Conservation (phyloP, 2,113 vertebrate genomes). For the Lepus timidus region DNA sequence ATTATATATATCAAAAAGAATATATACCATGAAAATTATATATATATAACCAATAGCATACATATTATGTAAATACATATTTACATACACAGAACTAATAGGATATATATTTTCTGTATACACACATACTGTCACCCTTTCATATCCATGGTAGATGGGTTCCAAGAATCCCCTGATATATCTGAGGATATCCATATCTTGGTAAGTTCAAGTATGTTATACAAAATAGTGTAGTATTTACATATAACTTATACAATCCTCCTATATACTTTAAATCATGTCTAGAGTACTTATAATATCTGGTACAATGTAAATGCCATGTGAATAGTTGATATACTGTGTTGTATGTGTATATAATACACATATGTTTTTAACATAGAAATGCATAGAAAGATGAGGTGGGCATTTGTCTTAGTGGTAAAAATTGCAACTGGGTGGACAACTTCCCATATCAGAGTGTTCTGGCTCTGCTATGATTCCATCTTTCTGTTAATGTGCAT, state of each 20-base stretch:
- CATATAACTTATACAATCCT: background rate
- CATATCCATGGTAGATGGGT: background rate
- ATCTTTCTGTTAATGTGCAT: too few relatives aligned
- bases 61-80: background rate
- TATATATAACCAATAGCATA: background rate
- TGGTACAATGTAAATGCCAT: background rate
- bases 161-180: background rate
- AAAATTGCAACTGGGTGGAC: too few relatives aligned
- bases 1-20: background rate
- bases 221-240: background rate
- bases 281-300: background rate
- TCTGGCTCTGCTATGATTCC: too few relatives aligned
- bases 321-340: background rate
- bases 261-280: background rate
- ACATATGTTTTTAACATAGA: too few relatives aligned
- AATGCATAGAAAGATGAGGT: background rate
- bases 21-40: background rate
- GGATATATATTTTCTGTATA: background rate
- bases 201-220: background rate
- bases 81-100: background rate
- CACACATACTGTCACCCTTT: background rate
- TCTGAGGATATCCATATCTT: too few relatives aligned
- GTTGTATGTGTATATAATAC: background rate
- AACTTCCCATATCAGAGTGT: too few relatives aligned
- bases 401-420: too few relatives aligned